Conservation (phyloP, 2,797 vertebrate species). For the Botia kubotai region DNA sequence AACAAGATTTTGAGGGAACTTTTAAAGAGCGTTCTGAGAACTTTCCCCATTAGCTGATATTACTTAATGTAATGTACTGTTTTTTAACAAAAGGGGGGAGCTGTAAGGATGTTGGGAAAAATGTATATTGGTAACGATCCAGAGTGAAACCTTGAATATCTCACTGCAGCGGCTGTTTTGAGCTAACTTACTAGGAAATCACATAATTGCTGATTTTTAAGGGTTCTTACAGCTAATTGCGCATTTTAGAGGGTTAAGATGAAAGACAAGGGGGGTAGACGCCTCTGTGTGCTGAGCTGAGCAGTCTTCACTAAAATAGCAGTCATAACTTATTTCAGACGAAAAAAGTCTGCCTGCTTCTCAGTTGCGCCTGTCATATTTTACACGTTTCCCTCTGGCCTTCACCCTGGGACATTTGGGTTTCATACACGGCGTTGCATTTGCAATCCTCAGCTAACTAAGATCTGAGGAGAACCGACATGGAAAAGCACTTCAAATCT, state of each 20-base stretch:
- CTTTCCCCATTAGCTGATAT: no score
- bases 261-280: neutral
- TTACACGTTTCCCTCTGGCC: neutral
- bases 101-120: no score
- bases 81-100: neutral
- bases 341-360: neutral
- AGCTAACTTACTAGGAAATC: neutral
- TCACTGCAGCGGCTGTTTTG: neutral
- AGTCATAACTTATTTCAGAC: neutral
- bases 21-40: no score
- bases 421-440: constrained; percentile 31
- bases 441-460: constrained; percentile 6
- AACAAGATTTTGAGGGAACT: no score
- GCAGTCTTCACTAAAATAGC: neutral
- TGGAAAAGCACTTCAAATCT: constrained; percentile 58
- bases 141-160: neutral
- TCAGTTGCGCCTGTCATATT: constrained; percentile 7
- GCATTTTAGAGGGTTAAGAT: neutral
- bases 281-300: neutral
- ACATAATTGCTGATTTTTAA: constrained; percentile 1
- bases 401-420: constrained; percentile 19
- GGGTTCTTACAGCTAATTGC: neutral
- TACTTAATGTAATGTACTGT: neutral
- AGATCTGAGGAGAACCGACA: constrained; percentile 46
- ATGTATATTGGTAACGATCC: neutral